phyloP scores from a whole-genome alignment of 2,888 invertebrate genomes.

The Allygus modestus region DNA sequence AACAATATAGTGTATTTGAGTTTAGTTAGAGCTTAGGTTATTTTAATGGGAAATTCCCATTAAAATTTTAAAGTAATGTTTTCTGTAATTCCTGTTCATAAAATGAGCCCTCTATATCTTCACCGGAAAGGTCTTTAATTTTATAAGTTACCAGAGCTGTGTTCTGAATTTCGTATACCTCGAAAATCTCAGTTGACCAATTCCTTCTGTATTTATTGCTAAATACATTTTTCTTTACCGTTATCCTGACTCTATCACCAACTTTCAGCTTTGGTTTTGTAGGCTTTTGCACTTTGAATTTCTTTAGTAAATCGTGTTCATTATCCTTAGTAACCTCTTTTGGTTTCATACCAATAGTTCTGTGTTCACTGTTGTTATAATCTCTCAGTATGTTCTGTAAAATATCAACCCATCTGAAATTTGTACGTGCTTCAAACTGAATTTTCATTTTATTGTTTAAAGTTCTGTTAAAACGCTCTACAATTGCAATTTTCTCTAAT shows the following conservation, averaged over 20 bases:
- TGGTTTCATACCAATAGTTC: constrained; percentile 42
- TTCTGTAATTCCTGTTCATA: constrained; percentile 45
- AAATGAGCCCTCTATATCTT: constrained; percentile 33
- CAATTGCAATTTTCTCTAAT: constrained; percentile 52
- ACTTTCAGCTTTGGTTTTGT: constrained; percentile 11
- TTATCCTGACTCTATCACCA: constrained; percentile 30
- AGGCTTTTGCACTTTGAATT: not conserved
- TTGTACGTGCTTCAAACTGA: constrained; percentile 27
- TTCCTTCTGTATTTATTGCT: constrained; percentile 27
- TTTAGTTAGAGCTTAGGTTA: not conserved
- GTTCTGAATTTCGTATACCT: not conserved
- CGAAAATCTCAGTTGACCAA: constrained; percentile 24
- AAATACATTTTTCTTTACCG: not conserved
- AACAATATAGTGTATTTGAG: constrained; percentile 32
- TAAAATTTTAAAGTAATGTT: constrained; percentile 4
- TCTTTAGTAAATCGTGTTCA: not conserved
- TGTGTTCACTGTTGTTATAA: constrained; percentile 32
- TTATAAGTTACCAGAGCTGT: constrained; percentile 34
- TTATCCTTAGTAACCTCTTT: not conserved
- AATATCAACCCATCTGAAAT: constrained; percentile 53
- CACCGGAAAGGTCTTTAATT: constrained; percentile 27
- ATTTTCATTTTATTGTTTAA: constrained; percentile 42
- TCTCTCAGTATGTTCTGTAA: not conserved
- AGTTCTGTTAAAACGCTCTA: constrained; percentile 51
- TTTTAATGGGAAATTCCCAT: constrained; percentile 18